Conservation (phyloP, 2,797 vertebrate genomes). For the Percopsis omiscomaycus region DNA sequence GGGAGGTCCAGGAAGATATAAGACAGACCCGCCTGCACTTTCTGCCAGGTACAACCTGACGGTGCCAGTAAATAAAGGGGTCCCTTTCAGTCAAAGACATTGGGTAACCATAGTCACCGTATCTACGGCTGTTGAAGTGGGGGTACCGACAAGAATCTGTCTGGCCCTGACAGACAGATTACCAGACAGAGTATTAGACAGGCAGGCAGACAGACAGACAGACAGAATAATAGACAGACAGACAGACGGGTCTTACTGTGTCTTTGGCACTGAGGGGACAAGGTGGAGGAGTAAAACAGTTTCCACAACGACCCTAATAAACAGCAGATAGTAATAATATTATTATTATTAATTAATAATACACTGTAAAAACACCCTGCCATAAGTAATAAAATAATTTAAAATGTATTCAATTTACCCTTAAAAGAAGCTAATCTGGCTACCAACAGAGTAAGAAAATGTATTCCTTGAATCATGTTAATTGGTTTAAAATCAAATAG, state of each 20-base stretch:
- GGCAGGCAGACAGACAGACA: constrained; percentile 4
- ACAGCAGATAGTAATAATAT: constrained; percentile 10
- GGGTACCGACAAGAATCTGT: no score
- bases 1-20: constrained; percentile 71
- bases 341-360: not conserved
- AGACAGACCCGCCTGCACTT: not conserved
- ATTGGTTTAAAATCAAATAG: no score
- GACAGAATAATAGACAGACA: not conserved
- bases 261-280: constrained; percentile 74
- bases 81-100: no score
- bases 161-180: not conserved
- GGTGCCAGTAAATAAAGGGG: no score
- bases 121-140: no score
- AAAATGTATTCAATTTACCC: no score
- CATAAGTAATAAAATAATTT: not conserved
- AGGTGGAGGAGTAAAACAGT: constrained; percentile 62
- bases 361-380: constrained; percentile 24
- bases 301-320: constrained; percentile 78
- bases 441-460: no score
- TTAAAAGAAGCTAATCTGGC: no score
- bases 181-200: not conserved
- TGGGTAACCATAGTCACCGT: no score
- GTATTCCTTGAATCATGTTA: no score
- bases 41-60: no score
- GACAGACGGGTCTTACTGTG: constrained; percentile 64